Conservation (phyloP, 2,888 invertebrate genomes). For the Philhelius pedissequus region DNA sequence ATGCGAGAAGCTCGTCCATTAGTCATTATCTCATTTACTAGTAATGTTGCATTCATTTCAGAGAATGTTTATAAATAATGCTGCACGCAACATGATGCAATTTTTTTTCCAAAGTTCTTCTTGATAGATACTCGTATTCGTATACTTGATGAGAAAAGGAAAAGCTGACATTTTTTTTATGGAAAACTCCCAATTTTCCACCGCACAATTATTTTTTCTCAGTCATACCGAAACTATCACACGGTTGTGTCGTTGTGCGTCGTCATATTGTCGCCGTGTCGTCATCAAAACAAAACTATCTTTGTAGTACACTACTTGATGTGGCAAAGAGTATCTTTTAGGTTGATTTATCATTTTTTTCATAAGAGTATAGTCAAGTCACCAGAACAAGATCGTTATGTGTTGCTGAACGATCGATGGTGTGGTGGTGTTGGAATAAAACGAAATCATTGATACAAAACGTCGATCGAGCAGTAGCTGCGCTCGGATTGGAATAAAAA, state of each 20-base stretch:
- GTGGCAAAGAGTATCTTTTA: conserved; percentile 1
- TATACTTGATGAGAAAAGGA: neutral
- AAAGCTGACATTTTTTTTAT: neutral
- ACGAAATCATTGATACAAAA: conserved; percentile 34
- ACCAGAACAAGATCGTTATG: conserved; percentile 10
- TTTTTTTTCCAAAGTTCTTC: no score
- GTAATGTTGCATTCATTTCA: conserved; percentile 23
- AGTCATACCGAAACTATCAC: conserved; percentile 58
- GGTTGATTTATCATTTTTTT: neutral
- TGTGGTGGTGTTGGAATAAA: no score
- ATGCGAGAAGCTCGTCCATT: neutral
- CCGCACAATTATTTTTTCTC: neutral
- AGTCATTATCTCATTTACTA: neutral
- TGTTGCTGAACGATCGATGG: neutral
- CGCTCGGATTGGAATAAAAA: neutral
- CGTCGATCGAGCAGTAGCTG: conserved; percentile 35
- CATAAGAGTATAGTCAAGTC: neutral
- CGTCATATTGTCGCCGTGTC: neutral
- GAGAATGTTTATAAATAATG: conserved; percentile 41
- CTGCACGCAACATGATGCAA: conserved; percentile 59
- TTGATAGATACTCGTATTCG: neutral
- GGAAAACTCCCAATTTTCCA: conserved; percentile 56
- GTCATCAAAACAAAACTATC: conserved; percentile 1
- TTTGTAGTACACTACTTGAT: neutral
- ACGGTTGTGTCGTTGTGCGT: conserved; percentile 2